phyloP scores from a whole-genome alignment of 2,888 invertebrate genomes.

The Urechis unicinctus region DNA sequence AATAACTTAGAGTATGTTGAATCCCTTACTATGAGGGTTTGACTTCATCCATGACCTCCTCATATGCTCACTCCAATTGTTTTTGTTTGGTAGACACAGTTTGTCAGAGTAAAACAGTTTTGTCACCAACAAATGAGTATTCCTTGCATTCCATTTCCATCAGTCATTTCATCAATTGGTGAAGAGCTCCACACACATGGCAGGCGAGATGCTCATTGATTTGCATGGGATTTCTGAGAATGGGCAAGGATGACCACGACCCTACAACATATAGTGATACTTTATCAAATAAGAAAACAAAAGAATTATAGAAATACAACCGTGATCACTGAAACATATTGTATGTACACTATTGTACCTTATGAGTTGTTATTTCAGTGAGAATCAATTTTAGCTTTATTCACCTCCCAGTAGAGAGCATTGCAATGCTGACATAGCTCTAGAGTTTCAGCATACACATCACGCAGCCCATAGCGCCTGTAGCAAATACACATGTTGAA shows the following conservation, averaged over 20 bases:
- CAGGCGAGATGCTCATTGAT: conserved; percentile 14
- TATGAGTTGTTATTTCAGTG: not conserved
- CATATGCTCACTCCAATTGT: too few relatives aligned
- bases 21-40: too few relatives aligned
- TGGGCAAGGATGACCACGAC: conserved; percentile 18
- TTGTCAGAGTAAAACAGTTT: too few relatives aligned
- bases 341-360: not conserved
- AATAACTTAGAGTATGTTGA: too few relatives aligned
- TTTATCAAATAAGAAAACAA: not conserved
- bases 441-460: conserved; percentile 16
- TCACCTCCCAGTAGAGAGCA: conserved; percentile 23
- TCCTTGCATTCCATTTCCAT: too few relatives aligned
- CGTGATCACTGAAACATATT: not conserved
- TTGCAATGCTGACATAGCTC: conserved; percentile 20
- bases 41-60: too few relatives aligned
- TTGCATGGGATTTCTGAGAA: conserved; percentile 8
- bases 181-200: conserved; percentile 18
- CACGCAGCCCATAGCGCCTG: conserved; percentile 14
- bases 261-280: conserved; percentile 8
- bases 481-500: not conserved
- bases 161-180: too few relatives aligned
- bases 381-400: not conserved
- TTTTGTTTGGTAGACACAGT: too few relatives aligned
- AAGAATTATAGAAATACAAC: not conserved
- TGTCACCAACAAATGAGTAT: too few relatives aligned